Conservation (phyloP, 2,888 invertebrate species). For the Rhagium mordax region DNA sequence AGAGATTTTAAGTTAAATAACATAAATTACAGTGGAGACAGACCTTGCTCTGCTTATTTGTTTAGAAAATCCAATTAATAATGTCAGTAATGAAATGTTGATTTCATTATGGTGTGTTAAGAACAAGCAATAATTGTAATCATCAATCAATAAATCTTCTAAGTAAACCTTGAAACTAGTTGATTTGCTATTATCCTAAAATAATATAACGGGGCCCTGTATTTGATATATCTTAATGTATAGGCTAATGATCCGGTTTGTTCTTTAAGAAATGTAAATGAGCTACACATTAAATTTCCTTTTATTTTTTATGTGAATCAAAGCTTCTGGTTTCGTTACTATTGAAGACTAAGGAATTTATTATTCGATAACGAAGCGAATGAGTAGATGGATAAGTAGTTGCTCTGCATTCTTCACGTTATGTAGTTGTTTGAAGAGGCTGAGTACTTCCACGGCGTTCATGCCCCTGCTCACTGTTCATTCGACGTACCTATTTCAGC, state of each 20-base stretch:
- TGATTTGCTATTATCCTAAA: neutral
- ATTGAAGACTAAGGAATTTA: too few relatives aligned
- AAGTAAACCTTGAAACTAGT: neutral
- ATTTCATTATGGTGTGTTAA: neutral
- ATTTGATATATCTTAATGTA: neutral
- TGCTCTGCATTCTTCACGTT: too few relatives aligned
- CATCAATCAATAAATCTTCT: neutral
- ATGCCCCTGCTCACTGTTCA: too few relatives aligned
- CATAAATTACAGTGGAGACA: neutral
- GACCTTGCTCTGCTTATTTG: neutral
- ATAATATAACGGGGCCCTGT: neutral
- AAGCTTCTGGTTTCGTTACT: too few relatives aligned
- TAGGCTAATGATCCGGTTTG: neutral
- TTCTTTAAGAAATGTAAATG: neutral
- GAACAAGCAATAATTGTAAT: neutral
- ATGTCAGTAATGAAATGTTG: neutral
- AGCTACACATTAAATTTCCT: too few relatives aligned
- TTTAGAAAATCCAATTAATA: neutral
- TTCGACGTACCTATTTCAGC: too few relatives aligned
- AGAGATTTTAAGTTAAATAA: neutral
- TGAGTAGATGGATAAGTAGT: too few relatives aligned
- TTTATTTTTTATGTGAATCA: too few relatives aligned
- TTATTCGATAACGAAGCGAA: too few relatives aligned
- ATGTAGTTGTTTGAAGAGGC: too few relatives aligned
- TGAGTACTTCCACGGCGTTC: too few relatives aligned